These are phyloP conservation scores for Balanococcus diminutus DNA, from an alignment of 2,888 invertebrate species.

Conservation along the genomic window DNA sequence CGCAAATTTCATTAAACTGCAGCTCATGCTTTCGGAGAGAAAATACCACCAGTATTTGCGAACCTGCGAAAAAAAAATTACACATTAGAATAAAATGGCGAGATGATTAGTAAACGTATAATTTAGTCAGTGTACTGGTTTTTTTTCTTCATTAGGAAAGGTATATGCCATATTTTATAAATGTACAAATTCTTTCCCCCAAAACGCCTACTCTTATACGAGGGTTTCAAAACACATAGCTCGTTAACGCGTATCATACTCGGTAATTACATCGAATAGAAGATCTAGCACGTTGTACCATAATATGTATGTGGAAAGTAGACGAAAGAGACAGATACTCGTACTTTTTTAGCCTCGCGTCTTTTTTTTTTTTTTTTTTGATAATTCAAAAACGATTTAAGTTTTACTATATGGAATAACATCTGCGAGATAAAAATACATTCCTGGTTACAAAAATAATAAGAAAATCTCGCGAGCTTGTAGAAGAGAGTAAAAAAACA, in stretches of 20 bases:
- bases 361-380: background rate
- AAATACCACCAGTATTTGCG: background rate
- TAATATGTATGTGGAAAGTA: background rate
- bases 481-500: constrained; percentile 12
- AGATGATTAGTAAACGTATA: background rate
- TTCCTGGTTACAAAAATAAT: constrained; percentile 34
- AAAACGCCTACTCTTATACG: background rate
- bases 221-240: constrained; percentile 2
- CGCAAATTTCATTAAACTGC: constrained; percentile 13
- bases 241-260: constrained; percentile 20
- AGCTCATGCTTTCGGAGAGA: constrained; percentile 35
- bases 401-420: constrained; percentile 28
- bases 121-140: background rate
- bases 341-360: background rate
- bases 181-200: background rate
- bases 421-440: constrained; percentile 37
- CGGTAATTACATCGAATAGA: constrained; percentile 32
- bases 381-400: constrained; percentile 41
- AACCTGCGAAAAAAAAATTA: background rate
- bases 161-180: background rate
- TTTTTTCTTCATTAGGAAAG: background rate
- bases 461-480: constrained; percentile 20
- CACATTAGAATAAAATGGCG: background rate
- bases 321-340: background rate
- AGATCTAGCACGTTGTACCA: background rate